Evolutionary conservation across 2,888 invertebrate genomes (phyloP), one percentile per base, ranked within the genome.

Genomic region (Parnassius glacialis): DNA sequence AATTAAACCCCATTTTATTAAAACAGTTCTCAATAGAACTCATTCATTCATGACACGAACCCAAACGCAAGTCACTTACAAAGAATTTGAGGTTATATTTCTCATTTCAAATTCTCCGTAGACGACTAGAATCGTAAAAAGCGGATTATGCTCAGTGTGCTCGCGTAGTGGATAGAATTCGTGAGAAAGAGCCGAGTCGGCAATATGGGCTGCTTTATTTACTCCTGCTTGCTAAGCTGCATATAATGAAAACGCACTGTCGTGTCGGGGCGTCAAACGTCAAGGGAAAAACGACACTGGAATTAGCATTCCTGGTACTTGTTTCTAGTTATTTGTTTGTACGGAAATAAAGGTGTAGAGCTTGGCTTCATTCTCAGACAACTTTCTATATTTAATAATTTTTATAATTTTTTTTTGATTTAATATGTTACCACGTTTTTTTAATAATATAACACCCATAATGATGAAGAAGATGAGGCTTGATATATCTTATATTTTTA

Each of bases 191-290:
- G 78, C 82, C 80, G 81, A 81, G 80, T 81, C 80, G 84, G 90
- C 87, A 90, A 91, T 90, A 90, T 87, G 86, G 85, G 79, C 74
- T 83, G 81, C 81, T 87, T 89, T 91, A 90, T 90, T 91, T 91
- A 87, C 88, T 81, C 80, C 73, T 77, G 80, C 80, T 84, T 81
- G 76, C 88, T 91, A 90, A 91, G 91, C 91, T 90, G 90, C 90
- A 90, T 90, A 90, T 91, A 91, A 91, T 91, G 90, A 91, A 90
- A 90, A 90, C 90, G 90, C 90, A 90, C 84, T 87, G 89, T 85
- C 88, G 86, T 84, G 79, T 80, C 78, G 84, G 80, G 87, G 84
- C 86, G 88, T 85, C 85, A 83, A 78, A 78, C 77, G 80, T 76
- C 78, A 75, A 76, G 72, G 83, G 83, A 83, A 85, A 85, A 86